A percentile compares a stretch with the other conserved stretches of the same genome.
Evolutionary conservation across 2,888 invertebrate genomes (phyloP).

Genomic region (Epistrophe grossulariae): DNA sequence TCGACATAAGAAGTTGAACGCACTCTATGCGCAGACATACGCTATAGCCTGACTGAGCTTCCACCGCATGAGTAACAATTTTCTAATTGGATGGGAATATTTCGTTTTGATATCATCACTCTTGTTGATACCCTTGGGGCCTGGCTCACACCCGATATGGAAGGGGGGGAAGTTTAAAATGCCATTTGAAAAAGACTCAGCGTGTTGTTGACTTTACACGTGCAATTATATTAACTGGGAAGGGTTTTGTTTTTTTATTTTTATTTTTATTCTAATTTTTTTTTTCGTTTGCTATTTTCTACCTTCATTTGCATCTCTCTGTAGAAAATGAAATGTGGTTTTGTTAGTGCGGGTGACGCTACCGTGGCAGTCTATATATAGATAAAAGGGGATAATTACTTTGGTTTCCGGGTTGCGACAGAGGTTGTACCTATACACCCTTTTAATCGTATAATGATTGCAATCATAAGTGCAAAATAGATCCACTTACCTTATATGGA

Average conservation of each 20-base stretch:
- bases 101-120: constrained; percentile 42
- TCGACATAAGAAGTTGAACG: constrained; percentile 54
- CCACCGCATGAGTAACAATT: not conserved
- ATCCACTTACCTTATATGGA: not conserved
- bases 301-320: constrained; percentile 30
- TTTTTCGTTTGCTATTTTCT: not conserved
- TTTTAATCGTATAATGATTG: constrained; percentile 54
- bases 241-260: not conserved
- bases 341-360: not conserved
- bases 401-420: constrained; percentile 49
- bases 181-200: constrained; percentile 31
- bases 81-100: constrained; percentile 67
- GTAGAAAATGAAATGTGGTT: constrained; percentile 12
- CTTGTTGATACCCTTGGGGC: constrained; percentile 13
- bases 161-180: not conserved
- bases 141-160: not conserved
- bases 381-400: constrained; percentile 50
- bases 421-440: not conserved
- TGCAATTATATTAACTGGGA: constrained; percentile 38
- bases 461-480: constrained; percentile 42
- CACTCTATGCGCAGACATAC: constrained; percentile 30
- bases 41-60: not conserved
- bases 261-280: not conserved
- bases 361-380: not conserved
- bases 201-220: constrained; percentile 54